Evolutionary conservation across 2,888 invertebrate genomes (phyloP), one percentile per base, ranked within the genome.

Genomic region (Clusia tigrina): DNA sequence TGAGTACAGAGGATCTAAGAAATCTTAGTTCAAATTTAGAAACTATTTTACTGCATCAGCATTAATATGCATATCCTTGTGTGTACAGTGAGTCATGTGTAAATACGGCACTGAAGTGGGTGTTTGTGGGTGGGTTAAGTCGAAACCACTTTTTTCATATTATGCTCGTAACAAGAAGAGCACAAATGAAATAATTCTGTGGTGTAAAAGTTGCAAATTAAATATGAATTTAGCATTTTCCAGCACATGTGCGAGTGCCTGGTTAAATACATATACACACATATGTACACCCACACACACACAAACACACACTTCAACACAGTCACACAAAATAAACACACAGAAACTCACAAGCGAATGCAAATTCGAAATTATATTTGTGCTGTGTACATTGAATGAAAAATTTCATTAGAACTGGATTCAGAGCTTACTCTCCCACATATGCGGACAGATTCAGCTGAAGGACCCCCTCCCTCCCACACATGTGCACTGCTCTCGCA

Each of bases 121-220:
- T 32, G 32, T 32, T 5, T 32, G 32, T 32, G 32, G 5, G 32
- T 12, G 32, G n/a, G 5, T 32, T 12, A 32, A 32, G 32, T 12
- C 32, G 12, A 32, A 32, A 9, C 32, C 32, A 32, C 12, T 32
- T 32, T 5, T 5, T 9, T 9, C 5, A 9, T 32, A 32, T 32
- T 32, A 5, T 32, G 5, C 6, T 9, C 32, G 6, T 9, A 32
- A 5, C 5, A 9, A 12, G 12, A 32, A 32, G 32, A 32, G 32
- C 26, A 38, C 58, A 58, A 58, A 58, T 58, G 38, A 58, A 51
- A 51, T 51, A 58, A 58, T 58, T 58, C 38, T 58, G 58, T 18
- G 58, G 58, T 17, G 53, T 23, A 10, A 58, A 58, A 58, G 52
- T 58, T 58, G 38, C 58, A 58, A 53, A 58, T 58, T 58, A 58